phyloP scores from a whole-genome alignment of 1,140 invertebrate genomes.

The Phocides pigmalion region DNA sequence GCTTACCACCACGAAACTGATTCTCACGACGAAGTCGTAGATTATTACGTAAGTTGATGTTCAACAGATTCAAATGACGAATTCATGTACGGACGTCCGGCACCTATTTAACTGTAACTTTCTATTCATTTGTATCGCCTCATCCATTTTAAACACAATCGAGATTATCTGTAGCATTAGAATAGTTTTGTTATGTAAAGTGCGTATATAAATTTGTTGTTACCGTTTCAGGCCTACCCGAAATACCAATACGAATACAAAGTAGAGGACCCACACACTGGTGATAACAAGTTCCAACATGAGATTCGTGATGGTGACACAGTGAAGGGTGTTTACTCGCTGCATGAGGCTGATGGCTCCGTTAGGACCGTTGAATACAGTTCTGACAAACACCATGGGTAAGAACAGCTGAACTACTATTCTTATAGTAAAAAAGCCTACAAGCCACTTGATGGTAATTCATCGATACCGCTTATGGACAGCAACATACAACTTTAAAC shows the following conservation, averaged over 20 bases:
- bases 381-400: constrained; percentile 81
- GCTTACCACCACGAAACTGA: constrained; percentile 54
- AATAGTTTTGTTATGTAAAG: constrained; percentile 47
- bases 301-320: constrained; percentile 85
- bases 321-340: constrained; percentile 84
- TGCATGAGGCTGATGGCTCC: constrained; percentile 85
- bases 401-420: constrained; percentile 40
- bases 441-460: no score
- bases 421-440: no score
- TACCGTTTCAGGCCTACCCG: constrained; percentile 82
- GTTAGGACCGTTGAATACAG: constrained; percentile 85
- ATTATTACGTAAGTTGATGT: constrained; percentile 76
- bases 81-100: constrained; percentile 56
- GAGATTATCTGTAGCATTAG: constrained; percentile 44
- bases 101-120: constrained; percentile 59
- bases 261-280: constrained; percentile 85
- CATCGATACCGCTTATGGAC: no score
- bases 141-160: constrained; percentile 59
- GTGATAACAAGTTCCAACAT: constrained; percentile 86
- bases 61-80: constrained; percentile 48
- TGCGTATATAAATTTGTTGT: constrained; percentile 37
- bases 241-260: constrained; percentile 86
- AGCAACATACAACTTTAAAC: no score
- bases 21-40: constrained; percentile 69
- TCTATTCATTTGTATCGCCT: constrained; percentile 64